Conservation (phyloP, 2,888 invertebrate genomes). For the Scrobipalpa atriplicella region DNA sequence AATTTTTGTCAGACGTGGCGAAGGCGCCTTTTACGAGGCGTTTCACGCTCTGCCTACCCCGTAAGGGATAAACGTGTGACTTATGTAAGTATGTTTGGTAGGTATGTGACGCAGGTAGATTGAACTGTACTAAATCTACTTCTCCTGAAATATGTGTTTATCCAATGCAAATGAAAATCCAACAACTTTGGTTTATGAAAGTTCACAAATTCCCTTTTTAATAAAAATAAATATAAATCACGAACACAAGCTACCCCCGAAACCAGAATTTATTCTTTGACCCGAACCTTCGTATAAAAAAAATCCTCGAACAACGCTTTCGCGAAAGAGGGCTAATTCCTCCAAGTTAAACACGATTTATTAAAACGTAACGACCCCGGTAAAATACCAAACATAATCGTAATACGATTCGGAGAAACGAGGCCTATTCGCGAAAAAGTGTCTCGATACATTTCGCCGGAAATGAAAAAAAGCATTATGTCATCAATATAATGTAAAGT, state of each 20-base stretch:
- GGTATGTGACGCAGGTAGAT: no score
- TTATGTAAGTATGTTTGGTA: no score
- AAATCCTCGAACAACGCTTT: constrained; percentile 40
- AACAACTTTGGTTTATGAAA: neutral
- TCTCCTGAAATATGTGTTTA: no score
- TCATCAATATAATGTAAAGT: no score
- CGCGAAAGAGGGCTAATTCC: constrained; percentile 55
- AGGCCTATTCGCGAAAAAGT: neutral
- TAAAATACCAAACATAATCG: constrained; percentile 68
- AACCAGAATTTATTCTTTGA: constrained; percentile 6
- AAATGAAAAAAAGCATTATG: neutral
- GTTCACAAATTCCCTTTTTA: neutral
- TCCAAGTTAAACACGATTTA: constrained; percentile 73
- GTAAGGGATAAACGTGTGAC: no score
- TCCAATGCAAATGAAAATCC: no score
- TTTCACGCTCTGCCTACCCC: no score
- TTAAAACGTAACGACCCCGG: constrained; percentile 68
- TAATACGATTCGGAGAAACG: constrained; percentile 21
- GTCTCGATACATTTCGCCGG: constrained; percentile 9
- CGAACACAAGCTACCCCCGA: neutral
- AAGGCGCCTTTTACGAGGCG: no score
- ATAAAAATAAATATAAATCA: neutral
- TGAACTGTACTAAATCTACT: no score
- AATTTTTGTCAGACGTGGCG: no score
- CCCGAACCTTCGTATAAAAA: neutral